Conservation (phyloP, 2,113 vertebrate species). For the Miniopterus natalensis region DNA sequence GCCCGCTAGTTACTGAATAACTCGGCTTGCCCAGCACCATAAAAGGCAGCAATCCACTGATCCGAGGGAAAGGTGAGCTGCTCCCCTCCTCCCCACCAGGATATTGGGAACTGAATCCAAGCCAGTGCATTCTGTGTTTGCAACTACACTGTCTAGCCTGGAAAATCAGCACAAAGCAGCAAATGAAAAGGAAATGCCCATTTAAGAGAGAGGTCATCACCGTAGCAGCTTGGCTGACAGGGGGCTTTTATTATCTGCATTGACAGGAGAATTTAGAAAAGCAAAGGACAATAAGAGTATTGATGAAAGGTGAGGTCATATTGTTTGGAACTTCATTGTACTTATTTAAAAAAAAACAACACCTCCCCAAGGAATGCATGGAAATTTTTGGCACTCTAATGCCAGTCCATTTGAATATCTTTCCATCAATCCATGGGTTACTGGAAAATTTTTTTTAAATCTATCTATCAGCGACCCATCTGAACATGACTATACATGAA, state of each 20-base stretch:
- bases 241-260: constrained; percentile 38
- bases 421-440: constrained; percentile 62
- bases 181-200: constrained; percentile 43
- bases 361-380: constrained; percentile 53
- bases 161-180: constrained; percentile 33
- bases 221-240: not conserved
- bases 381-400: constrained; percentile 60
- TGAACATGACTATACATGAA: constrained; percentile 71
- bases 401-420: constrained; percentile 61
- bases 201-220: constrained; percentile 45
- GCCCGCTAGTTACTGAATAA: constrained; percentile 76
- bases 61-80: constrained; percentile 66
- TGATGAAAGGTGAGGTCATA: constrained; percentile 63
- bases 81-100: not conserved
- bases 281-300: constrained; percentile 54
- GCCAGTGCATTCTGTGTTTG: not conserved
- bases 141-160: constrained; percentile 24
- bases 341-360: constrained; percentile 11
- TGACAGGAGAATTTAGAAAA: constrained; percentile 57
- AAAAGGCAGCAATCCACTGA: constrained; percentile 60
- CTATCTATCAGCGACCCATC: constrained; percentile 64
- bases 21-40: constrained; percentile 42
- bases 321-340: constrained; percentile 57
- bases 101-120: constrained; percentile 27
- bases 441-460: constrained; percentile 34